These are phyloP conservation scores for Odontothrips loti DNA, from an alignment of 2,888 invertebrate species.

Conservation along the genomic window DNA sequence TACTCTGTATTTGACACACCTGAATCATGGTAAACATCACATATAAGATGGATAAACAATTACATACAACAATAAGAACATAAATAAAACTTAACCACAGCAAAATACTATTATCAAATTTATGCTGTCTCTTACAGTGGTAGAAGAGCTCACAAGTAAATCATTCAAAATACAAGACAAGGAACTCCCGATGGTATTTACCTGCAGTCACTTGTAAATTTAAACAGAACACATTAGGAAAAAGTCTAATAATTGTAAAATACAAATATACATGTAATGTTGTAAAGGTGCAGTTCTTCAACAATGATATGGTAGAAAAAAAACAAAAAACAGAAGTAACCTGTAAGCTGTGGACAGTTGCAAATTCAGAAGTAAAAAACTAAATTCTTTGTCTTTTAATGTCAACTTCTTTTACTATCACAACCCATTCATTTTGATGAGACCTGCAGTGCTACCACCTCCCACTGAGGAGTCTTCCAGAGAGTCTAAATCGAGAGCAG, in stretches of 20 bases:
- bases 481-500: conserved; percentile 82
- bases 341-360: too few species aligned
- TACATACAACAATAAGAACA: too few species aligned
- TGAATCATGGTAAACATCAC: background rate
- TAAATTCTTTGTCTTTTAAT: background rate
- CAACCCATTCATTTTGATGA: conserved; percentile 51
- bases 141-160: background rate
- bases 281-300: background rate
- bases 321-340: too few species aligned
- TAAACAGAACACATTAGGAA: background rate
- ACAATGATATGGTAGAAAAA: background rate
- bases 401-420: background rate
- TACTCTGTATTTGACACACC: background rate
- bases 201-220: background rate
- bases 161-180: background rate
- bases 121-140: too few species aligned
- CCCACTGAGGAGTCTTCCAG: conserved; percentile 68
- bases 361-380: background rate
- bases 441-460: conserved; percentile 62
- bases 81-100: too few species aligned
- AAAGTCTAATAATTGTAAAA: background rate
- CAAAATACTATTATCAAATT: too few species aligned
- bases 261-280: background rate
- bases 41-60: background rate
- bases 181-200: too few species aligned